Evolutionary conservation across 2,113 vertebrate genomes (phyloP), one percentile per base, ranked within the genome.

Genomic region (Scolopax mira): DNA sequence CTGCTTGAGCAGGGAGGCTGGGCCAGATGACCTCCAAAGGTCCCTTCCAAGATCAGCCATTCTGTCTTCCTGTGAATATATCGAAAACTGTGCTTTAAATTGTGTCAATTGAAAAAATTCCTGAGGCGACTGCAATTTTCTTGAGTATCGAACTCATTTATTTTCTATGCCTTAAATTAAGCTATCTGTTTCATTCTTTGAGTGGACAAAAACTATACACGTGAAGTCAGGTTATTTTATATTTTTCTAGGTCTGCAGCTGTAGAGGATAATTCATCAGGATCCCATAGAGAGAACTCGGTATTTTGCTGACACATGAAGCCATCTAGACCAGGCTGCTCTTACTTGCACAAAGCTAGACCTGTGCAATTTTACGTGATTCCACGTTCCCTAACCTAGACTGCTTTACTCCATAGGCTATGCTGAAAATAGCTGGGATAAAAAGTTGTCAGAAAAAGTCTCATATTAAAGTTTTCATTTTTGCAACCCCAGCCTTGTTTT

Each of bases 221-320:
- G 44, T 78, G 88, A 85, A 83, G 46, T 49, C 79, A 93, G 74
- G 51, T 89, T 71, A 92, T 89, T 96, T 92, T 49, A 17, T 81
- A 79, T 89, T 95, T 90, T 81, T 23, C 73, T 57, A 61, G 11
- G 7, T 75, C 75, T 81, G 52, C 57, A 93, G 28, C 10, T 67
- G 24, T 79, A 67, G 41, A 12, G n/a, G 44, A 51, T n/a, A 90
- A 88, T 51, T 27, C 39, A 37, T 55, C 48, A 74, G 57, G 52
- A 79, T 21, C 22, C 61, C 39, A 35, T 3, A 6, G 70, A 69
- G 6, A 57, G 10, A 52, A 72, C 73, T 19, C 55, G 55, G 24
- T 37, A 54, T 61, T 82, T n/a, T 91, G 78, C 16, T 23, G n/a
- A 75, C 62, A 61, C 57, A 35, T 64, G 41, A 80, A 88, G 75